Base-by-base conservation (phyloP, 2,113 vertebrate genomes). In the Pelecanoides urinatrix region DNA sequence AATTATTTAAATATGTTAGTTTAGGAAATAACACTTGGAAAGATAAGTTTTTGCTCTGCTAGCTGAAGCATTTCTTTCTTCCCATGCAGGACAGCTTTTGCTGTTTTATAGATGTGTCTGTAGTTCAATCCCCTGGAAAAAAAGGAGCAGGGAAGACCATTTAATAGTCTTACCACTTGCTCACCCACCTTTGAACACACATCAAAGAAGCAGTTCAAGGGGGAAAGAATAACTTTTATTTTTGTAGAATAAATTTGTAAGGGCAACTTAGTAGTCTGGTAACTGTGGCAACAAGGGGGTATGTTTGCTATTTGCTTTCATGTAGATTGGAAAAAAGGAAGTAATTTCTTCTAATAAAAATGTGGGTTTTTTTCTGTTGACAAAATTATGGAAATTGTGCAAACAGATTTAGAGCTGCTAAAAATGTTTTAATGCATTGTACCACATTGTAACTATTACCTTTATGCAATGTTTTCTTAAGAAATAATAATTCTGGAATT, bases 171-270 rank as follows among this genome's bases (percentile, higher is more conserved):
- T 32, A 42, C 30, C 70, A 63, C 73, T 96, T 94, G 68, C 70
- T 96, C 95, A 89, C 59, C 47, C 82, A 79, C 63, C 95, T 97
- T 94, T 98, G 92, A 91, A 96, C 49, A 96, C 45, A 68, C 95
- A 96, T 95, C 90, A 97, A 92, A 92, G 82, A 8, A 84, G 34
- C 36, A 77, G 84, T 92, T 98, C 85, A 93, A 97, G 65, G 56
- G 66, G 66, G 66, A 82, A 40, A 47, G 13, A 68, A 38, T 30
- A 95, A 83, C 87, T 62, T 81, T 82, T 86, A 47, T n/a, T 95
- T 76, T 59, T 95, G 81, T 47, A 79, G 92, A 95, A 25, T 55
- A 96, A 96, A 76, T 96, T 92, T 93, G 38, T 87, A 49, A 76
- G 75, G 78, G 53, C 67, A 74, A 18, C 2, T 95, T 50, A 78